Evolutionary conservation across 2,888 invertebrate genomes (phyloP), one percentile per base, ranked within the genome.

Genomic region (Pomacea canaliculata): DNA sequence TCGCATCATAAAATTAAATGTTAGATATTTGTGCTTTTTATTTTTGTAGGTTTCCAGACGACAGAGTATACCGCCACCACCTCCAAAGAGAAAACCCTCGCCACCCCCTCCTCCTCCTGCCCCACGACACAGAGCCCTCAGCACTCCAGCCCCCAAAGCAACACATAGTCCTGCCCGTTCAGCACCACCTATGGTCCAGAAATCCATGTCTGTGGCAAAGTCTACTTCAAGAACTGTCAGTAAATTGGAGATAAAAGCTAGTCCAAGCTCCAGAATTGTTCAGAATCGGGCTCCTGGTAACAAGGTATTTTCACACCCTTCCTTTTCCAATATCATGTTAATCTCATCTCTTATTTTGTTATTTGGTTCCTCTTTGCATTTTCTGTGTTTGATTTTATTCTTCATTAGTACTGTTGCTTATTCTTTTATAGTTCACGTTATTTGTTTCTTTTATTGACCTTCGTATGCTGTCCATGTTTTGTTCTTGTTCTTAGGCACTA

Each of bases 41-140:
- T 10, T 56, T 16, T 8, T 56, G 2, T 16, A 56, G 51, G 63
- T 27, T 63, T 27, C 23, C 63, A 63, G 63, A 63, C n/a, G 63
- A 7, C 63, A 63, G 19, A 63, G 63, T 63, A 73, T 76, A 60
- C 79, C 77, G 9, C 70, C 79, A 16, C 76, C 77, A 67, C 72
- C 80, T 13, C 76, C 70, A 10, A 65, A 59, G n/a, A 46, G 66
- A 23, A 56, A 66, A 10, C 77, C 78, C 13, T 73, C 78, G 9
- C 76, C 77, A 0, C 76, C 76, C 51, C 63, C 77, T 0, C 76
- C 76, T 46, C 63, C 76, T 5, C 76, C 73, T 12, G 12, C 67
- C 3, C 60, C 78, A 46, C 70, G 68, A 51, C 67, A 76, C 48
- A 67, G 68, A 65, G 48, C 56, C 4, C 13, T 48, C 37, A 71